Conservation (phyloP, 2,888 invertebrate genomes). For the Aphidoletes aphidimyza region DNA sequence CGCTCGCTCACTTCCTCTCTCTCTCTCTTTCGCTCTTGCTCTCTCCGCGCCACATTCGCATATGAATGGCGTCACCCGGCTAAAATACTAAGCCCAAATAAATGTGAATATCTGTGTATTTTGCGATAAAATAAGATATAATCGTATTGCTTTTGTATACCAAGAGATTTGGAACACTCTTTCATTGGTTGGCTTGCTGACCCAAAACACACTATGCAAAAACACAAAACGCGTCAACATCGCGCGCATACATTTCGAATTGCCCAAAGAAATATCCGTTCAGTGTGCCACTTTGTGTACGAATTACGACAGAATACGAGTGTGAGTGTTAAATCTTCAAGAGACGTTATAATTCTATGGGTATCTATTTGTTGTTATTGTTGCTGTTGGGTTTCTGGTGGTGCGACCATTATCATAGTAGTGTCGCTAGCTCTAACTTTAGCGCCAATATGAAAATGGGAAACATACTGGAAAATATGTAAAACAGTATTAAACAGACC, state of each 20-base stretch:
- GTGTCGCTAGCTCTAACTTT: neutral
- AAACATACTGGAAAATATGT: slow-evolving; percentile 29
- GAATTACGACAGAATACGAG: no score
- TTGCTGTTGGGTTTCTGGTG: neutral
- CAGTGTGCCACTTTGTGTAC: neutral
- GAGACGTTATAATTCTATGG: neutral
- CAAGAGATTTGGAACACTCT: slow-evolving; percentile 27
- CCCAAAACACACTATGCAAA: slow-evolving; percentile 6
- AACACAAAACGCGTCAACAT: neutral
- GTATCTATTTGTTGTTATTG: neutral
- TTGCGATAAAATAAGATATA: slow-evolving; percentile 52
- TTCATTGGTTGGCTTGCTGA: slow-evolving; percentile 38
- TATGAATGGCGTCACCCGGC: slow-evolving; percentile 20
- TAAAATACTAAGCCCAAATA: slow-evolving; percentile 17
- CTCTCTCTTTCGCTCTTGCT: no score
- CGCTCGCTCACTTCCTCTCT: no score
- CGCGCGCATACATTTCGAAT: neutral
- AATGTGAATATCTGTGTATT: slow-evolving; percentile 52
- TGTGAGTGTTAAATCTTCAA: neutral
- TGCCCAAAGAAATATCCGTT: neutral
- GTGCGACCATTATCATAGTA: neutral
- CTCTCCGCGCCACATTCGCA: no score
- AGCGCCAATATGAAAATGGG: neutral
- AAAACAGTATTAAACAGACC: slow-evolving; percentile 37
- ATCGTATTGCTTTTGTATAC: slow-evolving; percentile 28